Percentiles rank a stretch among this genome's conserved stretches.
Evolutionary conservation across 2,113 vertebrate species (phyloP).

Genomic region (Istiophorus platypterus): DNA sequence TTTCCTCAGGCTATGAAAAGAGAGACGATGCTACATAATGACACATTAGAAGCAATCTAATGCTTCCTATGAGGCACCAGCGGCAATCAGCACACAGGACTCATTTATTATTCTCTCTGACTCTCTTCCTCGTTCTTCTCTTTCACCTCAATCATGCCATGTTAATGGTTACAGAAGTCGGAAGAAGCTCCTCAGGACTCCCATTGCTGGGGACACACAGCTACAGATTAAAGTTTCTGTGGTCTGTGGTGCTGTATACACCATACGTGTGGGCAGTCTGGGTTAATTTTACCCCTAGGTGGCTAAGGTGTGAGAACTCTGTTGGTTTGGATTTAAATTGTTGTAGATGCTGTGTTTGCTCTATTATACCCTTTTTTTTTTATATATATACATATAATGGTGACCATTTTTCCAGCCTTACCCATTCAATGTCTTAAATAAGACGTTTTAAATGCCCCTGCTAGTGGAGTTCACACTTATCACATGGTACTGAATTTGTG

Average conservation of each 20-base stretch:
- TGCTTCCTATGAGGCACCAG: constrained; percentile 7
- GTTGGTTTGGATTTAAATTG: background rate
- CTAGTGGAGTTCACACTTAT: background rate
- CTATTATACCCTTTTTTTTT: background rate
- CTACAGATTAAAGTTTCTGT: background rate
- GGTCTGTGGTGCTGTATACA: background rate
- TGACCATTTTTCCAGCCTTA: too few species aligned
- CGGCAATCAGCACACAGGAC: background rate
- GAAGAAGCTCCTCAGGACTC: background rate
- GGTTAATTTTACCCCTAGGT: background rate
- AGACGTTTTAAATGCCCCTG: background rate
- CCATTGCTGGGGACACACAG: background rate
- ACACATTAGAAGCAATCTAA: constrained; percentile 15
- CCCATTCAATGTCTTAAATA: background rate
- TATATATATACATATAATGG: too few species aligned
- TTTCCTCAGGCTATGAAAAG: constrained; percentile 14
- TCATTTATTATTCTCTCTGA: constrained; percentile 17
- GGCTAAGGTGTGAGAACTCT: background rate
- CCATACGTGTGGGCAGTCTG: background rate
- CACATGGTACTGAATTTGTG: background rate
- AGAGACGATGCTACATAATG: background rate
- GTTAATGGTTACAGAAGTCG: constrained; percentile 19
- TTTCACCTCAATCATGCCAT: background rate
- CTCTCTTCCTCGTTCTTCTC: background rate
- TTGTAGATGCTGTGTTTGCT: background rate